Evolutionary conservation across 2,113 vertebrate species (phyloP).

Genomic region (Zapornia atra): DNA sequence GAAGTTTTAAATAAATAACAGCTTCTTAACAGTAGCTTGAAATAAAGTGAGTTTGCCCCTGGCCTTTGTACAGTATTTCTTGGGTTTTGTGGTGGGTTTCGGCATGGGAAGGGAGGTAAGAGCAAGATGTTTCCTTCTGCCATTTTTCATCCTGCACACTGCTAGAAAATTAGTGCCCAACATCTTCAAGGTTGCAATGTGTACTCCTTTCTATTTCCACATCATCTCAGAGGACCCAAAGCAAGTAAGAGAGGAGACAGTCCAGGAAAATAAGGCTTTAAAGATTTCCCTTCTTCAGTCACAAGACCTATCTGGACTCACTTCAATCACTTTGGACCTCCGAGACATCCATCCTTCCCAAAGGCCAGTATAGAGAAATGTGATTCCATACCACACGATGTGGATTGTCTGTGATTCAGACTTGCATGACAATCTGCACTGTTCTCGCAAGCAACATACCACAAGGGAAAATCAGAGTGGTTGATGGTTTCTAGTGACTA

Average conservation of each 20-base stretch:
- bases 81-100: neutral
- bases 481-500: neutral
- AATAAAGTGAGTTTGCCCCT: constrained; percentile 8
- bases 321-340: neutral
- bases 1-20: constrained; percentile 41
- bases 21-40: constrained; percentile 42
- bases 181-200: neutral
- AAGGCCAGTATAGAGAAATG: neutral
- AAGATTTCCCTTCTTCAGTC: neutral
- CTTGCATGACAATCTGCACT: neutral
- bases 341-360: neutral
- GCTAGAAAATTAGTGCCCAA: neutral
- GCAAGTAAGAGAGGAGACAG: neutral
- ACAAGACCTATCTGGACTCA: neutral
- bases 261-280: neutral
- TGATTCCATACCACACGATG: neutral
- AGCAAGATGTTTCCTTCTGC: neutral
- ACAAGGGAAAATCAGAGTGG: neutral
- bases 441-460: neutral
- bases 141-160: neutral
- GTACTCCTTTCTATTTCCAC: neutral
- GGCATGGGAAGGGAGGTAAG: neutral
- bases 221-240: neutral
- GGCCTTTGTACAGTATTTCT: neutral
- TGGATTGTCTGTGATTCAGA: neutral